These are phyloP conservation scores for Mya arenaria DNA, from an alignment of 1,140 invertebrate genomes.

Conservation along the genomic window DNA sequence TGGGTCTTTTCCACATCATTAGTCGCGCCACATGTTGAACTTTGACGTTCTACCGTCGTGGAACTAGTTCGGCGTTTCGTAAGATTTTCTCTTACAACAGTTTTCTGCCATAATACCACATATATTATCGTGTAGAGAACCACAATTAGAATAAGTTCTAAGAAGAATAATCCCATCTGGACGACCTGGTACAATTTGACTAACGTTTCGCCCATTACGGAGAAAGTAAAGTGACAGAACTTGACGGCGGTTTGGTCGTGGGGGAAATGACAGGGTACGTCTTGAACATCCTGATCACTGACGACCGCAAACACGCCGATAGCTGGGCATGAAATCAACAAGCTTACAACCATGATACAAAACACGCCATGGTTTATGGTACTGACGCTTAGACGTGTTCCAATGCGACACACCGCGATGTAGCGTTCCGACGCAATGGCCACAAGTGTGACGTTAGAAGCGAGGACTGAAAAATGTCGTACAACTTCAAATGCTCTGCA, in stretches of 20 bases:
- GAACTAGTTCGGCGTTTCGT: not conserved
- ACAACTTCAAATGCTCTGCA: conserved; percentile 69
- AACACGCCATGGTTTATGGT: conserved; percentile 65
- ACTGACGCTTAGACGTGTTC: conserved; percentile 55
- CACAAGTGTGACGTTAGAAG: conserved; percentile 69
- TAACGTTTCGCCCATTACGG: conserved; percentile 55
- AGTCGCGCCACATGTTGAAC: not conserved
- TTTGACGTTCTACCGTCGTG: not conserved
- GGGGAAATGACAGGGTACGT: conserved; percentile 61
- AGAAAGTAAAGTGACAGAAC: conserved; percentile 72
- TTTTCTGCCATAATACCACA: conserved; percentile 65
- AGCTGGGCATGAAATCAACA: conserved; percentile 62
- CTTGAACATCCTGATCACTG: conserved; percentile 40
- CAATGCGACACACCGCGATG: conserved; percentile 64
- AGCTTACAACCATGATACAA: conserved; percentile 60
- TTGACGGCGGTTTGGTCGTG: conserved; percentile 29
- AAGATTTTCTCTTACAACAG: conserved; percentile 51
- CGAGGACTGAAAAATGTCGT: conserved; percentile 63
- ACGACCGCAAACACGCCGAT: conserved; percentile 70
- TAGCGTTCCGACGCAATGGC: conserved; percentile 72
- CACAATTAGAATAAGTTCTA: conserved; percentile 63
- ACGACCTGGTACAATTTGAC: conserved; percentile 63
- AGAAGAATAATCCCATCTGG: conserved; percentile 61
- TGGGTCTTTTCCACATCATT: not conserved
- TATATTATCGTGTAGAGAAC: conserved; percentile 70